phyloP scores from a whole-genome alignment of 2,113 vertebrate species.

The Lampris incognitus region DNA sequence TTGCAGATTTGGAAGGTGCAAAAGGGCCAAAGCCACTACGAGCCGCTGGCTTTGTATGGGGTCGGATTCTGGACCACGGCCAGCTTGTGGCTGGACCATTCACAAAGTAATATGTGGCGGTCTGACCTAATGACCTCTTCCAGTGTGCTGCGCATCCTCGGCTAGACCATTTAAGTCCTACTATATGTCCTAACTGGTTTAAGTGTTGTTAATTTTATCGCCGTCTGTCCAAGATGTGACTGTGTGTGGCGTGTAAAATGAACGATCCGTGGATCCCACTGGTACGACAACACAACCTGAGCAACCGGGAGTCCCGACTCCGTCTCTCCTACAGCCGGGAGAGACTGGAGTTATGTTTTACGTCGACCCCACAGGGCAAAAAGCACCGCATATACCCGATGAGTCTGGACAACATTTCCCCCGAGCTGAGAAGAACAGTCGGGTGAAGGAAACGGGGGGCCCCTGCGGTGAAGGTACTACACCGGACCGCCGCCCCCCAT shows the following conservation, averaged over 20 bases:
- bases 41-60: background rate
- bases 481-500: too few relatives aligned
- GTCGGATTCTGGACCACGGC: conserved; percentile 40
- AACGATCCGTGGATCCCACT: background rate
- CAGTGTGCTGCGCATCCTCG: too few relatives aligned
- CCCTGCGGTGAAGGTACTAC: too few relatives aligned
- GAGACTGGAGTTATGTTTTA: background rate
- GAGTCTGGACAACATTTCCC: background rate
- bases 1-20: conserved; percentile 51
- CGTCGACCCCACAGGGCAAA: background rate
- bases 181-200: too few relatives aligned
- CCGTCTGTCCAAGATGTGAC: too few relatives aligned
- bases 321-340: background rate
- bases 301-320: background rate
- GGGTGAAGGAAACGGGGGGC: background rate
- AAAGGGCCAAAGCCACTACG: conserved; percentile 23
- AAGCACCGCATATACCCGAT: background rate
- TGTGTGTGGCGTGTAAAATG: too few relatives aligned
- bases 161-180: too few relatives aligned
- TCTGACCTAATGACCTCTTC: background rate
- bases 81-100: conserved; percentile 48
- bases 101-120: conserved; percentile 32
- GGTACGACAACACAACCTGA: background rate
- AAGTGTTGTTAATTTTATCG: too few relatives aligned
- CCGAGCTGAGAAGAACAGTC: background rate